Evolutionary conservation across 1,140 invertebrate genomes (phyloP).

Genomic region (Reticulitermes speratus): DNA sequence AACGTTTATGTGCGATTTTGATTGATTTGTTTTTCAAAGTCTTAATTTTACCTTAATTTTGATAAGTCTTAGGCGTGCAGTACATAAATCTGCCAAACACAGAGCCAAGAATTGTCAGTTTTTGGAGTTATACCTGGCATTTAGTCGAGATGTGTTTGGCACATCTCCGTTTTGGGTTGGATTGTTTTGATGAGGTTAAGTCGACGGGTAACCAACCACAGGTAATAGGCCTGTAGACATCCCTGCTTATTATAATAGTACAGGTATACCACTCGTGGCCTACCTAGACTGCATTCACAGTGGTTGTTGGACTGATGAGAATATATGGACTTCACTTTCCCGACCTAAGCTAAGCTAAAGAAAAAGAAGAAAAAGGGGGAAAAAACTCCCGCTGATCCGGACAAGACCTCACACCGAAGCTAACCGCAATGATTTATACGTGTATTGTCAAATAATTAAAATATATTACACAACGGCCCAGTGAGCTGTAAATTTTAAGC

Average conservation of each 20-base stretch:
- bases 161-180: too few relatives aligned
- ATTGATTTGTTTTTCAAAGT: too few relatives aligned
- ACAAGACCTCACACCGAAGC: constrained; percentile 19
- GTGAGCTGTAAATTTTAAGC: constrained; percentile 6
- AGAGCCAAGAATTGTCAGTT: not conserved
- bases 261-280: not conserved
- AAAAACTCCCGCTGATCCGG: constrained; percentile 21
- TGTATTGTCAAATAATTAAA: constrained; percentile 30
- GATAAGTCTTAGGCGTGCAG: too few relatives aligned
- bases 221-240: not conserved
- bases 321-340: constrained; percentile 23
- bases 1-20: too few relatives aligned
- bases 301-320: constrained; percentile 22
- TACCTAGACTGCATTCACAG: not conserved
- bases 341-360: constrained; percentile 15
- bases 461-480: constrained; percentile 17
- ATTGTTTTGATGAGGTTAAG: too few relatives aligned
- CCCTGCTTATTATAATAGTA: not conserved
- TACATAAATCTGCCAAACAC: too few relatives aligned
- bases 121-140: not conserved
- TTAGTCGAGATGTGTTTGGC: too few relatives aligned
- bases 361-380: not conserved
- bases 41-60: too few relatives aligned
- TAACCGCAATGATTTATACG: constrained; percentile 24
- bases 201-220: not conserved